Evolutionary conservation across 2,113 vertebrate species (phyloP).

Genomic region (Hippocampus mohnikei): DNA sequence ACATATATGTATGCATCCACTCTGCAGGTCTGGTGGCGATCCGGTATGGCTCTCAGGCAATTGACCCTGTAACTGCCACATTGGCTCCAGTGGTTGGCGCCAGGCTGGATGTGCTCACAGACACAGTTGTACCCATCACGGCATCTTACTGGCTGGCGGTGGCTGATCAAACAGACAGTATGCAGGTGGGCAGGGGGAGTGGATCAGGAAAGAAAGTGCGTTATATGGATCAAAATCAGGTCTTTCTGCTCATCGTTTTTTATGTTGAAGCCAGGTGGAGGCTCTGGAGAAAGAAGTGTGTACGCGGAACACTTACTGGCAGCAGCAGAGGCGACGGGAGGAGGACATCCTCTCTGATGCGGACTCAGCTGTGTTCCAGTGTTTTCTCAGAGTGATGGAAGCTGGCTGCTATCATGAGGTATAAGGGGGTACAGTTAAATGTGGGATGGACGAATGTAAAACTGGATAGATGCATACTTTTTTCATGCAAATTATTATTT

Average conservation of each 20-base stretch:
- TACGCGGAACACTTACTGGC: constrained; percentile 71
- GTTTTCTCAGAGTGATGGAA: constrained; percentile 44
- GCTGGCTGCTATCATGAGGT: constrained; percentile 67
- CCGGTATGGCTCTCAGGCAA: constrained; percentile 71
- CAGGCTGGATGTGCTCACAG: constrained; percentile 63
- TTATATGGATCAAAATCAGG: background rate
- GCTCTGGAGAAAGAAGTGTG: constrained; percentile 75
- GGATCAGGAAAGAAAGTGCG: background rate
- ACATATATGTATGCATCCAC: background rate
- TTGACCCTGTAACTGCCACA: constrained; percentile 78
- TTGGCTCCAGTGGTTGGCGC: constrained; percentile 78
- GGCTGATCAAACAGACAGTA: constrained; percentile 62
- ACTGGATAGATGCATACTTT: no score
- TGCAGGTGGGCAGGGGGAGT: constrained; percentile 63
- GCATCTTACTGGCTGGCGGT: constrained; percentile 68
- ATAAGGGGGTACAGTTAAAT: background rate
- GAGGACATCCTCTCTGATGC: constrained; percentile 65
- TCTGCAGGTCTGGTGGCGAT: constrained; percentile 81
- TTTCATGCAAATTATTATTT: no score
- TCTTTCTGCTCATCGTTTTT: background rate
- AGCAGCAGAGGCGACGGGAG: constrained; percentile 73
- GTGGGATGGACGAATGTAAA: no score
- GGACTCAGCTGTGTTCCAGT: constrained; percentile 54
- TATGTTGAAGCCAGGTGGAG: constrained; percentile 63
- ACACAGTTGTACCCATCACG: constrained; percentile 74